These are phyloP conservation scores for Aphis gossypii DNA, from an alignment of 1,140 invertebrate genomes.

Conservation along the genomic window DNA sequence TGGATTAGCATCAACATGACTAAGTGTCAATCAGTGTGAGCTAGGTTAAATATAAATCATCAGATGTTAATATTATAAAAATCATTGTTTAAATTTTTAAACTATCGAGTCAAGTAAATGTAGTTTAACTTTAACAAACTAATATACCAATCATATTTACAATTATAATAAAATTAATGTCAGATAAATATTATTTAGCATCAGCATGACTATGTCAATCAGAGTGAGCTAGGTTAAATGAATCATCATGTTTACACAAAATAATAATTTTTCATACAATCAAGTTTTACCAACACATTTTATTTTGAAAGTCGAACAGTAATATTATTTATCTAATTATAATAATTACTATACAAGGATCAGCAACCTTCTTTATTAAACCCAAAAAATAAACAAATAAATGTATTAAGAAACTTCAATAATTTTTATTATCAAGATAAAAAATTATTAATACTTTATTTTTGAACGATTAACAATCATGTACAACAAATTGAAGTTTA, in stretches of 20 bases:
- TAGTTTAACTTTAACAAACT: too few species aligned
- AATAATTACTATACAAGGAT: not conserved
- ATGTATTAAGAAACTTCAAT: not conserved
- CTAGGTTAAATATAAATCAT: too few species aligned
- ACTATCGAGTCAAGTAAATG: too few species aligned
- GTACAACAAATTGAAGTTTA: not conserved
- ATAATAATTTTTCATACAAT: not conserved
- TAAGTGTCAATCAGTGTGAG: too few species aligned
- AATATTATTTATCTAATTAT: not conserved
- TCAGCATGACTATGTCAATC: slow-evolving; percentile 19
- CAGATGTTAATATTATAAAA: too few species aligned
- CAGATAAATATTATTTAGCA: slow-evolving; percentile 26
- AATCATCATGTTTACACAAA: slow-evolving; percentile 26
- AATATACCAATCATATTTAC: too few species aligned
- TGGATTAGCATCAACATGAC: too few species aligned
- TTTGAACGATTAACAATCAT: not conserved
- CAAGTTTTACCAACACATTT: not conserved
- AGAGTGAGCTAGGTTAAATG: slow-evolving; percentile 51
- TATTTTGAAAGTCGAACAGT: not conserved
- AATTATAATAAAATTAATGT: not conserved
- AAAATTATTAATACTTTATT: not conserved
- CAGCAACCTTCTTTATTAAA: not conserved
- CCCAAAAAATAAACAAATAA: not conserved
- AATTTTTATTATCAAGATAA: not conserved
- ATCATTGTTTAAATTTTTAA: too few species aligned